Base-by-base conservation (phyloP, 2,113 vertebrate species). In the Ranitomeya imitator region DNA sequence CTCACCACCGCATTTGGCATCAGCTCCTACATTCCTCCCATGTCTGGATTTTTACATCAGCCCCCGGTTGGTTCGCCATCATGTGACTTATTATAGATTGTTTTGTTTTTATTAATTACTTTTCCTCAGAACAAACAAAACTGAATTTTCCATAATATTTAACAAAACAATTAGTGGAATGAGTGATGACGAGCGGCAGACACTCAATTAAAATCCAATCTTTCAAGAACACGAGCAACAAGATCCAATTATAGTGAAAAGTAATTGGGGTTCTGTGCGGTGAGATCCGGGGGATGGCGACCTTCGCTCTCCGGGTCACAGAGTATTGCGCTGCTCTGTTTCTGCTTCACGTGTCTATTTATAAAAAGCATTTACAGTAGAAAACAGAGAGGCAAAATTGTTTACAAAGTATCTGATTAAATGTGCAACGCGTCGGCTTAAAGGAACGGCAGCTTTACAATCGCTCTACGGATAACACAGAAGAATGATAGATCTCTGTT, bases 201-300 rank as follows among this genome's bases (percentile, higher is more conserved):
- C 85, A 63, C 73, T 86, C 71, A 77, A 77, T 86, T 78, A 86
- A 86, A 78, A 77, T 31, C 16, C 18, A 61, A 23, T 63, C 85
- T 61, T 60, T 77, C 85, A 61, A 51, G 18, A 45, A 83, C 71
- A 13, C 2, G 7, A 78, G 63, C 51, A 86, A 86, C 71, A 86
- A 51, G 37, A 86, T 77, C 57, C 71, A 85, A 85, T 86, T 86
- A 78, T 51, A 9, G 45, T 7, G 19, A 63, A 78, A 86, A 86
- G 63, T 77, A 76, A 74, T 74, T 60, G 26, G 85, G 55, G 23
- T 31, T 37, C 76, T 69, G 23, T 86, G 5, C 19, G 8, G 23
- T 18, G 71, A 14, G 23, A 86, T 76, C 18, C 55, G 3, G n/a
- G 78, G 71, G 60, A 51, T 26, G 16, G 69, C 61, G 85, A 86